Percentiles rank a stretch among this genome's conserved stretches.
These are phyloP conservation scores for Rhodinocichla rosea DNA, from an alignment of 2,113 vertebrate genomes.

Conservation along the genomic window DNA sequence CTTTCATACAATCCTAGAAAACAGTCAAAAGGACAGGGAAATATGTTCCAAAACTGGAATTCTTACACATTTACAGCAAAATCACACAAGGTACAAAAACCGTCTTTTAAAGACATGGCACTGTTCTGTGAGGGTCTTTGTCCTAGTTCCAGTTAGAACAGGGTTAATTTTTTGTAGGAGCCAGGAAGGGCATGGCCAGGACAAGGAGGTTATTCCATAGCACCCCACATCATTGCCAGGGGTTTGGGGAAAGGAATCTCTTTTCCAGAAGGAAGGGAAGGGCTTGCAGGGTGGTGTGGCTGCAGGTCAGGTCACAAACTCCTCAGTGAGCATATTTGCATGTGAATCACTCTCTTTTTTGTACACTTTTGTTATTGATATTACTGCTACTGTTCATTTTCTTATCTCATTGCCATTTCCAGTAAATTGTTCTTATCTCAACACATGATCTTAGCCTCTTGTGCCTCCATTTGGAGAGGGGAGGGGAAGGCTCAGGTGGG, in stretches of 20 bases:
- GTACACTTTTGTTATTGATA: not conserved
- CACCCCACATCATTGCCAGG: not conserved
- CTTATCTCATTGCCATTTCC: not conserved
- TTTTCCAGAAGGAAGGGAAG: not conserved
- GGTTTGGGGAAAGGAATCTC: not conserved
- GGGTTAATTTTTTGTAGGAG: not conserved
- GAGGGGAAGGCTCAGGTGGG: not conserved
- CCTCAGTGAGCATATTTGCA: not conserved
- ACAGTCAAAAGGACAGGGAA: not conserved
- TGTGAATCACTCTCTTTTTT: not conserved
- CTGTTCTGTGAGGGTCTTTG: not conserved
- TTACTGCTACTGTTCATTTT: not conserved
- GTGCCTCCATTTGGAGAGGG: not conserved
- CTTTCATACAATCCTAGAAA: not conserved
- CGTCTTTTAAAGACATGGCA: not conserved
- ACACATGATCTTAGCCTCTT: not conserved
- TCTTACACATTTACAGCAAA: not conserved
- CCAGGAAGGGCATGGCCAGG: not conserved
- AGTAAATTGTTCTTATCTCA: not conserved
- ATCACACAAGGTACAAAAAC: not conserved
- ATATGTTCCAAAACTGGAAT: not conserved
- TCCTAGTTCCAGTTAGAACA: not conserved
- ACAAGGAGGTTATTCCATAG: not conserved
- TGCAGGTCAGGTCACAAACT: not conserved
- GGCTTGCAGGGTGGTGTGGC: not conserved